These are phyloP conservation scores for Varanus salvator DNA, from an alignment of 2,113 vertebrate species.

Conservation along the genomic window DNA sequence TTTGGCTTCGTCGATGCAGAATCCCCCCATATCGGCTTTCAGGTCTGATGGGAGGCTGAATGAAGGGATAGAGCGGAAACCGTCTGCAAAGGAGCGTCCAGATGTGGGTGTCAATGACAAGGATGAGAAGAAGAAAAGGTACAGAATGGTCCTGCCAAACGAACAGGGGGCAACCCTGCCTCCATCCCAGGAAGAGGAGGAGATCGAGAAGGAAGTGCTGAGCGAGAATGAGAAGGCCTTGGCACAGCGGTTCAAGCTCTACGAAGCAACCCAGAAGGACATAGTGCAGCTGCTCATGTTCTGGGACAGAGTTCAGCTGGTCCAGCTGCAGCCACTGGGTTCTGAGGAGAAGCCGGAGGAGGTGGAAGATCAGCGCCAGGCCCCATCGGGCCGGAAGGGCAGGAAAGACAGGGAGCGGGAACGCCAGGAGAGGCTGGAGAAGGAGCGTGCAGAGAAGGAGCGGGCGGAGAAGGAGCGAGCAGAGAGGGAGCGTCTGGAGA, in stretches of 20 bases:
- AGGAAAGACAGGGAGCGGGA: conserved; percentile 75
- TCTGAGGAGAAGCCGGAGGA: conserved; percentile 59
- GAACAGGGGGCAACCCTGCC: background rate
- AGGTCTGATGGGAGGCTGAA: conserved; percentile 60
- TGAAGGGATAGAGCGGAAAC: conserved; percentile 37
- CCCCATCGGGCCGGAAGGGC: conserved; percentile 65
- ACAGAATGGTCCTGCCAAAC: conserved; percentile 2
- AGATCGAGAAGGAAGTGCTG: conserved; percentile 52
- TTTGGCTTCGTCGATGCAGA: conserved; percentile 46
- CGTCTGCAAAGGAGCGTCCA: conserved; percentile 57
- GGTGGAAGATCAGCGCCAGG: conserved; percentile 74
- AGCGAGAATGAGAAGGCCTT: conserved; percentile 69
- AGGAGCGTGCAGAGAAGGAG: conserved; percentile 73
- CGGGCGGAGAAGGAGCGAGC: conserved; percentile 65
- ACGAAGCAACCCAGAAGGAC: conserved; percentile 75
- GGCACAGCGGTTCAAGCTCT: conserved; percentile 77
- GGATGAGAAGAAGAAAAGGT: conserved; percentile 60
- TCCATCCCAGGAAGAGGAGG: conserved; percentile 37
- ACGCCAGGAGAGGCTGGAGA: conserved; percentile 66
- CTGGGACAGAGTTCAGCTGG: conserved; percentile 85
- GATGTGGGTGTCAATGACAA: conserved; percentile 64
- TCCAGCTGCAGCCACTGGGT: conserved; percentile 54
- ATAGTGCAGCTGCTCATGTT: conserved; percentile 73
- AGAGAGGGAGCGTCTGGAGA: conserved; percentile 64
- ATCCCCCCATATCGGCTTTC: accelerated